phyloP scores from a whole-genome alignment of 1,140 invertebrate species.

The Bombyx mori region DNA sequence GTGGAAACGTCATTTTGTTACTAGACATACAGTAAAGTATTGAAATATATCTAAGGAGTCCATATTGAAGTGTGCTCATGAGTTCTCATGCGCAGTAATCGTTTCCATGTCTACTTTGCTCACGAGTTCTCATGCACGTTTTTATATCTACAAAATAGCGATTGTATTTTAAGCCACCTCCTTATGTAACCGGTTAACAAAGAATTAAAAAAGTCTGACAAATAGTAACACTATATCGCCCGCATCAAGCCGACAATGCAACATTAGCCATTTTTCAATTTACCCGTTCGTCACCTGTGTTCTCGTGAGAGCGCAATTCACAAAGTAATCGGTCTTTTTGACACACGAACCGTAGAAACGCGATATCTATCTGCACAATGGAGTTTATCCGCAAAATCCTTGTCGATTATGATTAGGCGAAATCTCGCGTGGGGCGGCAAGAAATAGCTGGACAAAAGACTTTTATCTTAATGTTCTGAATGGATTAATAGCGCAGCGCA shows the following conservation, averaged over 20 bases:
- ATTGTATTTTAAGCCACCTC: not conserved
- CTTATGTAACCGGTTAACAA: not conserved
- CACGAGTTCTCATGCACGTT: too few relatives aligned
- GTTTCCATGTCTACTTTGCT: too few relatives aligned
- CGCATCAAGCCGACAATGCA: constrained; percentile 28
- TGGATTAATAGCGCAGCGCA: not conserved
- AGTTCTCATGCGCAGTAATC: too few relatives aligned
- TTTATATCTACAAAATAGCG: not conserved
- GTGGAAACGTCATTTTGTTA: too few relatives aligned
- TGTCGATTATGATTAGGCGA: constrained; percentile 3
- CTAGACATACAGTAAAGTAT: too few relatives aligned
- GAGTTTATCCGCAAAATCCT: constrained; percentile 17
- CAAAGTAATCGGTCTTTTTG: constrained; percentile 38
- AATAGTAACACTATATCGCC: constrained; percentile 39
- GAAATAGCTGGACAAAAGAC: not conserved
- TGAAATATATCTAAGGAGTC: too few relatives aligned
- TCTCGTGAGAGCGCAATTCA: constrained; percentile 31
- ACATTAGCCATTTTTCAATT: constrained; percentile 33
- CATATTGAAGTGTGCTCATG: too few relatives aligned
- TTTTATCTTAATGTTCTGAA: not conserved
- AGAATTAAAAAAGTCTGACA: constrained; percentile 4
- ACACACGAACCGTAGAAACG: constrained; percentile 44
- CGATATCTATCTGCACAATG: constrained; percentile 40
- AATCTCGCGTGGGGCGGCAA: not conserved
- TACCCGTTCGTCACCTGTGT: constrained; percentile 53